Percentiles rank a stretch among this genome's conserved stretches.
These are phyloP conservation scores for Brachystomella parvula DNA, from an alignment of 1,140 invertebrate genomes.

Conservation along the genomic window DNA sequence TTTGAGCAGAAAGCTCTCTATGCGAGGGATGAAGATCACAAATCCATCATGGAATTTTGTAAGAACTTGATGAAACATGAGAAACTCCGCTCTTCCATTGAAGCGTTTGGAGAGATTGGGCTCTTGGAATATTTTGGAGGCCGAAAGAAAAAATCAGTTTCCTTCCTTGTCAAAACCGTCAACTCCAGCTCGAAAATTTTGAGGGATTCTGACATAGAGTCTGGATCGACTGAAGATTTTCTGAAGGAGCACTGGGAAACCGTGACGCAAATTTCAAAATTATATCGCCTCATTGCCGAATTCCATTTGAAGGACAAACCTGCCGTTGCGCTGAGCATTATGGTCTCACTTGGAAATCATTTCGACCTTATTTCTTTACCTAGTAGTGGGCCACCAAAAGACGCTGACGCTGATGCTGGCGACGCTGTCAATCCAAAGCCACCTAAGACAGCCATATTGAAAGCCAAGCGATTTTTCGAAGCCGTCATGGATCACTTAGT, in stretches of 20 bases:
- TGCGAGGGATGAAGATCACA: constrained; percentile 3
- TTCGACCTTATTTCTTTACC: constrained; percentile 15
- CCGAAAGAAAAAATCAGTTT: constrained; percentile 24
- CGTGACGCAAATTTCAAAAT: constrained; percentile 18
- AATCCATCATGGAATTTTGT: constrained; percentile 26
- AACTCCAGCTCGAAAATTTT: constrained; percentile 17
- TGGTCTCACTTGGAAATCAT: constrained; percentile 27
- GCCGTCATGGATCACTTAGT: constrained; percentile 16
- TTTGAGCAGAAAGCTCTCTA: constrained; percentile 24
- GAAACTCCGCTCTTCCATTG: constrained; percentile 24
- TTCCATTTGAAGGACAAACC: constrained; percentile 23
- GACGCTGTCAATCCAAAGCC: constrained; percentile 8
- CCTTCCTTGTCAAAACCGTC: constrained; percentile 29
- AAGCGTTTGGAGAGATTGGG: constrained; percentile 32
- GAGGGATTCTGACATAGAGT: neutral
- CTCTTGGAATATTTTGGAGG: constrained; percentile 34
- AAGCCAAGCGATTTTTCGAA: constrained; percentile 31
- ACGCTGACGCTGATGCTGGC: neutral
- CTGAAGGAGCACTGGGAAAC: constrained; percentile 21
- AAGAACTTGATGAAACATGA: constrained; percentile 30
- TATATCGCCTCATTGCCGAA: constrained; percentile 31
- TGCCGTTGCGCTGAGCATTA: constrained; percentile 12
- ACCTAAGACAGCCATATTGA: constrained; percentile 20
- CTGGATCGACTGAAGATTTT: neutral
- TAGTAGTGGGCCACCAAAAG: no score